phyloP scores from a whole-genome alignment of 2,797 vertebrate species.

The Hydrolagus colliei region DNA sequence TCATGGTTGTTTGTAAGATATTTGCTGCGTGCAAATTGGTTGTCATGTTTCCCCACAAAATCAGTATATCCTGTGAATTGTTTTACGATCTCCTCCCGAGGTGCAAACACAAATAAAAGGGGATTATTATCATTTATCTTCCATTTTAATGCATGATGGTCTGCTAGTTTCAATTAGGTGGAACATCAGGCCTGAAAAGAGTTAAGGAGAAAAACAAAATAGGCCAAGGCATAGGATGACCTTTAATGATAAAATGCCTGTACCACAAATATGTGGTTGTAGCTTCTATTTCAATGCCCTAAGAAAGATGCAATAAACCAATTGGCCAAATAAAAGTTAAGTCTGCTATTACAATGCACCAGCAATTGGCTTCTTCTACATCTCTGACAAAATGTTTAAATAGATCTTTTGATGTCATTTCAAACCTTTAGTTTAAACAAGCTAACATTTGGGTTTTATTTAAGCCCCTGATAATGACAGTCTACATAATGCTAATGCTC shows the following conservation, averaged over 20 bases:
- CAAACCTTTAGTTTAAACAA: constrained; percentile 20
- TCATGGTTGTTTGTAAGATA: too few species aligned
- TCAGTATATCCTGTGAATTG: too few species aligned
- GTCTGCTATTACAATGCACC: not conserved
- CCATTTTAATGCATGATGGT: too few species aligned
- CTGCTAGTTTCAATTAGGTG: too few species aligned
- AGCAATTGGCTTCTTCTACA: constrained; percentile 5
- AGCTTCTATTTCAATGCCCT: not conserved
- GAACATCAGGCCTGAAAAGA: not conserved
- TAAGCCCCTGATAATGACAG: constrained; percentile 16
- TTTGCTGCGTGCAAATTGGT: too few species aligned
- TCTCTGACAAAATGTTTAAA: constrained; percentile 16
- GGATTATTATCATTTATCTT: too few species aligned
- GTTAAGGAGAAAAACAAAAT: not conserved
- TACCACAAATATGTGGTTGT: too few species aligned
- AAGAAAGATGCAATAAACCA: not conserved
- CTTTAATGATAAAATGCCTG: not conserved
- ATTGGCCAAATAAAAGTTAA: not conserved
- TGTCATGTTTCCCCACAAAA: too few species aligned
- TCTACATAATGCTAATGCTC: not conserved
- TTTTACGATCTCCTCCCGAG: too few species aligned
- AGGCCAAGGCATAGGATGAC: not conserved
- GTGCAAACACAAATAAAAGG: too few species aligned
- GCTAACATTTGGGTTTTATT: constrained; percentile 20
- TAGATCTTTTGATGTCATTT: constrained; percentile 17